These are phyloP conservation scores for Biston betularia DNA, from an alignment of 2,888 invertebrate species.

Conservation along the genomic window DNA sequence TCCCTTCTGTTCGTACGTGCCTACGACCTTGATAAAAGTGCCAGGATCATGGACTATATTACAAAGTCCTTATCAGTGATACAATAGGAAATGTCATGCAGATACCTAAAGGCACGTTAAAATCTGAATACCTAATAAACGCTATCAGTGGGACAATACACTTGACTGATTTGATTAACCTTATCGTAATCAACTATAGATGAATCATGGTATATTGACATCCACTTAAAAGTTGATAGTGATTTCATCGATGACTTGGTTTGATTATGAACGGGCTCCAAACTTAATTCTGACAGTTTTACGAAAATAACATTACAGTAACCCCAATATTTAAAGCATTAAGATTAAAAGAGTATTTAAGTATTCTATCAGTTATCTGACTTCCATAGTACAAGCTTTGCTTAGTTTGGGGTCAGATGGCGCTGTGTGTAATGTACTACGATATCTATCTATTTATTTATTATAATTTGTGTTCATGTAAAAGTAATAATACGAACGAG, in stretches of 20 bases:
- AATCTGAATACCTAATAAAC: constrained; percentile 6
- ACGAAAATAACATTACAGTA: no score
- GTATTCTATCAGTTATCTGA: no score
- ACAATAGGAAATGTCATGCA: not conserved
- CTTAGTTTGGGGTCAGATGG: no score
- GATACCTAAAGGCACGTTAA: not conserved
- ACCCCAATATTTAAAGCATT: no score
- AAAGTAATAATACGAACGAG: no score
- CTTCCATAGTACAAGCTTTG: no score
- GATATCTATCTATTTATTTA: no score
- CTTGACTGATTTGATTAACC: constrained; percentile 25
- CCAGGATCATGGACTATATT: not conserved
- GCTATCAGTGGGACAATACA: constrained; percentile 18
- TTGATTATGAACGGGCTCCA: not conserved
- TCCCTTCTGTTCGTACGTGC: not conserved
- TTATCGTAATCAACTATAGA: constrained; percentile 11
- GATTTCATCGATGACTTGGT: not conserved
- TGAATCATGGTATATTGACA: constrained; percentile 24
- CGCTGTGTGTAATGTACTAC: no score
- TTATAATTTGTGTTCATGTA: no score
- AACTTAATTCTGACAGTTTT: not conserved
- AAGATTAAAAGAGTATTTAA: no score
- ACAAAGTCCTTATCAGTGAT: not conserved
- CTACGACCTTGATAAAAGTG: not conserved
- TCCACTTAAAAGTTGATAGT: constrained; percentile 16